Evolutionary conservation across 2,113 vertebrate species (phyloP).

Genomic region (Plectropomus leopardus): DNA sequence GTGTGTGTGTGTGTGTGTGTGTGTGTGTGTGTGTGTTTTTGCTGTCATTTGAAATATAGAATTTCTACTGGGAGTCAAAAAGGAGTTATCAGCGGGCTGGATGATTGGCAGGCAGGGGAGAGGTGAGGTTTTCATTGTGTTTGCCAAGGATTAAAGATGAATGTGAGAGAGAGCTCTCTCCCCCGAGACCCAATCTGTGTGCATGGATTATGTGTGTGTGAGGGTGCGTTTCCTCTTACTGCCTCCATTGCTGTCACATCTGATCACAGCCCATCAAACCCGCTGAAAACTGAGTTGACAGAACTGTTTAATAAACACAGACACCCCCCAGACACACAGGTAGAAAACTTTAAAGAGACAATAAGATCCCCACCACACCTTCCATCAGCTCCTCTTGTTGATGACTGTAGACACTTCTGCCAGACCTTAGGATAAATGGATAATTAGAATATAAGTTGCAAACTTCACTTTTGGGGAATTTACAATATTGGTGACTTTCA

Average conservation of each 20-base stretch:
- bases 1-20: too few species aligned
- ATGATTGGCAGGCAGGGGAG: constrained; percentile 67
- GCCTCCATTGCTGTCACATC: constrained; percentile 53
- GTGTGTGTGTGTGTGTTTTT: constrained; percentile 21
- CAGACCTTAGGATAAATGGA: neutral
- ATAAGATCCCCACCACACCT: neutral
- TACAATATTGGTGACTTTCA: neutral
- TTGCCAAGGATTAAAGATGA: constrained; percentile 63
- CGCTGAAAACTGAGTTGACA: constrained; percentile 50
- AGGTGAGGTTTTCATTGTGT: constrained; percentile 60
- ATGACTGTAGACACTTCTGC: neutral
- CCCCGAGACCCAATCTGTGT: constrained; percentile 48
- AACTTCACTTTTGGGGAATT: neutral
- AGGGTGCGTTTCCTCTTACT: constrained; percentile 27
- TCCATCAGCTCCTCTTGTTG: neutral
- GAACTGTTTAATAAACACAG: constrained; percentile 58
- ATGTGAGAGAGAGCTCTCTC: constrained; percentile 32
- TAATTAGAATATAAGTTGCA: neutral
- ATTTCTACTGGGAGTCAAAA: constrained; percentile 50
- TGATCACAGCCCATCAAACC: constrained; percentile 60
- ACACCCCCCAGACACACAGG: neutral
- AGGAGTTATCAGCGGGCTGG: constrained; percentile 37
- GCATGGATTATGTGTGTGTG: constrained; percentile 35
- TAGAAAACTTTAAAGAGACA: constrained; percentile 20
- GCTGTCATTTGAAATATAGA: constrained; percentile 50